phyloP scores from a whole-genome alignment of 2,113 vertebrate species.

The Tauraco erythrolophus region DNA sequence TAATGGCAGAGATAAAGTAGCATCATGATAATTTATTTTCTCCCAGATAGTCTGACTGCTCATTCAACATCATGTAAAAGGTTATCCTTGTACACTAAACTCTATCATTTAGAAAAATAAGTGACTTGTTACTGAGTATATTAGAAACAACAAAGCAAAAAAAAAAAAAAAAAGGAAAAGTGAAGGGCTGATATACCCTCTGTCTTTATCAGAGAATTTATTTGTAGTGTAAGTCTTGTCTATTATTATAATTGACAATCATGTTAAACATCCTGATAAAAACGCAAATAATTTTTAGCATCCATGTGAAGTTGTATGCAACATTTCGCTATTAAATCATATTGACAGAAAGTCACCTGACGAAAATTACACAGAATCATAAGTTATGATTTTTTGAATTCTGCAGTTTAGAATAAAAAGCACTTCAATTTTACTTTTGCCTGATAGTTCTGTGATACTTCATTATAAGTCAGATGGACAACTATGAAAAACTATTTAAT shows the following conservation, averaged over 20 bases:
- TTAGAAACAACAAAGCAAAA: background rate
- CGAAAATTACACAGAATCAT: background rate
- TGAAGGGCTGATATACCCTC: background rate
- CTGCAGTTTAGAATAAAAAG: background rate
- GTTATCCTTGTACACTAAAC: background rate
- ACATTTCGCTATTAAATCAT: background rate
- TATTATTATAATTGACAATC: background rate
- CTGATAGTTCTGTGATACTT: background rate
- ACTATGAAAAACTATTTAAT: background rate
- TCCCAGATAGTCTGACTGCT: background rate
- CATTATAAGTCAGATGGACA: background rate
- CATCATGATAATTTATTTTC: background rate
- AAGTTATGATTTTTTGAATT: background rate
- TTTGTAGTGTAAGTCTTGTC: background rate
- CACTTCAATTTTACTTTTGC: background rate
- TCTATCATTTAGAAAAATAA: background rate
- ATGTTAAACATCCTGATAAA: background rate
- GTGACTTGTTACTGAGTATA: background rate
- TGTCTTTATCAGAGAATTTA: background rate
- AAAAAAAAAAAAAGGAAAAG: background rate
- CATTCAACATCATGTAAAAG: background rate
- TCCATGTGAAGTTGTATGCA: background rate
- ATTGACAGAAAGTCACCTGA: background rate
- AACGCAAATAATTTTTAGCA: background rate
- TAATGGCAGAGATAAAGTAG: background rate